A percentile compares a stretch with the other conserved stretches of the same genome.
Conservation (phyloP, 1,140 invertebrate species). For the Papilio xuthus region DNA sequence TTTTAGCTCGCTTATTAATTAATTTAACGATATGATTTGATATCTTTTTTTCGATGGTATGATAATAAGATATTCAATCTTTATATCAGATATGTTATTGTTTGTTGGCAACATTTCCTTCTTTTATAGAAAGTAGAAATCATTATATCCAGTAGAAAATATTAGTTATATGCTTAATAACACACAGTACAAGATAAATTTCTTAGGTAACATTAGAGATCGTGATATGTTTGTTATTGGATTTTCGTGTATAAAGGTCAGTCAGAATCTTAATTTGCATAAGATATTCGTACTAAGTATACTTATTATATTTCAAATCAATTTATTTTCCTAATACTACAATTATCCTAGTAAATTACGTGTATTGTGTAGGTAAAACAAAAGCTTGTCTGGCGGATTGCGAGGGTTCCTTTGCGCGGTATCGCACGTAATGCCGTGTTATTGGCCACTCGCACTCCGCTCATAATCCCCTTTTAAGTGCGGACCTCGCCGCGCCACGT, state of each 20-base stretch:
- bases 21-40: conserved; percentile 25
- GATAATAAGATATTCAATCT: conserved; percentile 30
- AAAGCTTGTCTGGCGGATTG: conserved; percentile 64
- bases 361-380: conserved; percentile 42
- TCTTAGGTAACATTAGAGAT: no score
- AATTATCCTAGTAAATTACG: neutral
- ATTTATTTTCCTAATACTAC: neutral
- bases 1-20: conserved; percentile 40
- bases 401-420: conserved; percentile 53
- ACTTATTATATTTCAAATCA: neutral
- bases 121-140: no score
- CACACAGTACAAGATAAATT: no score
- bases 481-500: conserved; percentile 61
- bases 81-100: neutral
- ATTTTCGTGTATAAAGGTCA: no score
- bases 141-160: no score
- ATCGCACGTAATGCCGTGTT: conserved; percentile 65
- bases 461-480: conserved; percentile 78
- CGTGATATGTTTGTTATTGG: no score
- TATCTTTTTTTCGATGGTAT: neutral
- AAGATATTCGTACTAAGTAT: no score
- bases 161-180: no score
- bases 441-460: conserved; percentile 73
- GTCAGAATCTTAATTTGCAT: no score
- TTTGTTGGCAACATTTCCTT: no score